Base-by-base conservation (phyloP, 1,140 invertebrate species). In the Leptopilina clavipes region DNA sequence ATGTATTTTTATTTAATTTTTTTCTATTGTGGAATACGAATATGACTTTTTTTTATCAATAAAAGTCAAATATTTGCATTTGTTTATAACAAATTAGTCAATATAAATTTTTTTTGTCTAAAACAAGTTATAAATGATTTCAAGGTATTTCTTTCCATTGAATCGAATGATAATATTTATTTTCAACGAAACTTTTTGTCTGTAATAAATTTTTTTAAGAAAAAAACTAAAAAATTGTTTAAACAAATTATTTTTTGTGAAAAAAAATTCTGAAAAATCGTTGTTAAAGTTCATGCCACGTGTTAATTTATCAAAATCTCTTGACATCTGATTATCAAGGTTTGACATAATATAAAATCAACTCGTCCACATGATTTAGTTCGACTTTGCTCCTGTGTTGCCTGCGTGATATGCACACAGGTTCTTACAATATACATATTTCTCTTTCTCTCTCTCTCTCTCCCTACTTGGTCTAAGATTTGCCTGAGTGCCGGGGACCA, bases 401-500 rank as follows among this genome's bases (percentile, higher is more conserved):
- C 48, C n/a, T 52, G 48, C 48, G n/a, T 52, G 48, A 52, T 17
- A 52, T 31, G 25, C 37, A 7, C 9, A 40, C 9, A 40, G 37
- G 9, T 40, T 40, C 9, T 9, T 40, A 31, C 6, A 3, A 3
- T 31, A 31, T 31, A 31, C 25, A 31, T 31, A 31, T 31, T 3
- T 31, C 1, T 31, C 1, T 31, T 3, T 31, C 1, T 31, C 25
- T n/a, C n/a, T n/a, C n/a, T 52, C 14, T 52, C 48, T 52, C 48
- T 52, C 48, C 48, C 48, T 52, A 31, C 48, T 48, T 19, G 52
- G 52, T 56, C 52, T 31, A 31, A 31, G 59, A n/a, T 65, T 31
- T n/a, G 59, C 22, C 59, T 31, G 59, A 22, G 25, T 48, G 19
- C 11, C 52, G 52, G 59, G 22, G 78, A 81, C 59, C 76, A 71